Percentiles rank a stretch among this genome's conserved stretches.
phyloP scores from a whole-genome alignment of 1,140 invertebrate species.

The Aporrectodea caliginosa region DNA sequence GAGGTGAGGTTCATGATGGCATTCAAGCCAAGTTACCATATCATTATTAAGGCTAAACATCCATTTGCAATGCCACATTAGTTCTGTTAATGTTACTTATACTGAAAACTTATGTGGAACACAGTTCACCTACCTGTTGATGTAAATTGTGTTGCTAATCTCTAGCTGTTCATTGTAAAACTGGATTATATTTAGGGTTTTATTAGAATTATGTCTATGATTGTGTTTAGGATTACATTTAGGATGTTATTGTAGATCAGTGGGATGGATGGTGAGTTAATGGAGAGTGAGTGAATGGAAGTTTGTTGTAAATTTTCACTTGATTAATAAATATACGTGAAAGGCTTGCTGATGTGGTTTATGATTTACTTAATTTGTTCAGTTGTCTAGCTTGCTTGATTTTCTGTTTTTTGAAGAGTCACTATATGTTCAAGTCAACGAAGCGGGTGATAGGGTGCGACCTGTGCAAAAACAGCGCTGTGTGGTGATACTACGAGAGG shows the following conservation, averaged over 20 bases:
- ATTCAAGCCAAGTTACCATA: constrained; percentile 11
- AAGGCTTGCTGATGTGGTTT: not conserved
- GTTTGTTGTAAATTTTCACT: not conserved
- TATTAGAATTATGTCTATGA: no score
- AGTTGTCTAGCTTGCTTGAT: not conserved
- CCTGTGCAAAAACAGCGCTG: constrained; percentile 79
- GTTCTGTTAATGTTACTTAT: not conserved
- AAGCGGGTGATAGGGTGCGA: constrained; percentile 79
- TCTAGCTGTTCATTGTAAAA: not conserved
- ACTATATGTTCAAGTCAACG: constrained; percentile 83
- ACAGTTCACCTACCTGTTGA: no score
- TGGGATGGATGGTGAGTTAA: not conserved
- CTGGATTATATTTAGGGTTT: not conserved
- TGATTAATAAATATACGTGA: not conserved
- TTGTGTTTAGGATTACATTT: no score
- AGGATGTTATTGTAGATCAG: not conserved
- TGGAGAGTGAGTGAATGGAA: not conserved
- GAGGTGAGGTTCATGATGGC: constrained; percentile 58
- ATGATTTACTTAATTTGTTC: not conserved
- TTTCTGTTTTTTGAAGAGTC: constrained; percentile 63
- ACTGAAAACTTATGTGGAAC: no score
- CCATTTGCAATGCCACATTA: not conserved
- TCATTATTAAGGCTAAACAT: not conserved
- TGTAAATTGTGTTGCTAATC: not conserved
- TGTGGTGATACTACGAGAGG: constrained; percentile 84